Percentiles rank a stretch among this genome's conserved stretches.
phyloP scores from a whole-genome alignment of 1,140 invertebrate genomes.

The Brevipalpus yothersi region DNA sequence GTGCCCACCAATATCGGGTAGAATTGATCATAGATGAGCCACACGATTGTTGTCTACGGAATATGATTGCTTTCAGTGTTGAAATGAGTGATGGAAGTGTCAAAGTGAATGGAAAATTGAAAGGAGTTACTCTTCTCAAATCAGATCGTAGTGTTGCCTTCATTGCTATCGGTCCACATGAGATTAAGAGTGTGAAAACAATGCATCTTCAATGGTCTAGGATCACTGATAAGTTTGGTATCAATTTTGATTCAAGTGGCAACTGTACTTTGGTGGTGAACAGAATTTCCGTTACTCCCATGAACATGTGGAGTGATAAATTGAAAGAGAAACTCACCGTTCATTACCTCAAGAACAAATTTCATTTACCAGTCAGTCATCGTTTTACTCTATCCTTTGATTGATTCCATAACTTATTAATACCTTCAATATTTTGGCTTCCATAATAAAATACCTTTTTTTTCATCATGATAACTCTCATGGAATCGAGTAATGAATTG shows the following conservation, averaged over 20 bases:
- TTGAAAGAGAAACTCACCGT: not conserved
- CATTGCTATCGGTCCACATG: not conserved
- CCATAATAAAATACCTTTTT: no score
- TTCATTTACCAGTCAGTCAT: not conserved
- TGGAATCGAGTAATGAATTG: no score
- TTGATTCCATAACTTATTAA: not conserved
- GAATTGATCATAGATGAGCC: not conserved
- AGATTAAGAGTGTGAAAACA: not conserved
- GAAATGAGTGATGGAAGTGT: not conserved
- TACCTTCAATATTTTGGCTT: not conserved
- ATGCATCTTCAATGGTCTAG: not conserved
- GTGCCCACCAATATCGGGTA: not conserved
- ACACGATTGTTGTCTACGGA: not conserved
- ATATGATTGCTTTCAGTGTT: not conserved
- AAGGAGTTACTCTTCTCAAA: not conserved
- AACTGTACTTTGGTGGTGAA: not conserved
- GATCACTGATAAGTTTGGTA: not conserved
- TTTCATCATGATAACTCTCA: no score
- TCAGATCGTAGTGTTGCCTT: not conserved
- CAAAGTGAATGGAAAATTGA: not conserved
- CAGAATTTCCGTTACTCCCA: not conserved
- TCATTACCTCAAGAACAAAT: not conserved
- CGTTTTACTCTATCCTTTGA: not conserved
- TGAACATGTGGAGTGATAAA: not conserved
- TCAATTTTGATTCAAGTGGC: not conserved